Percentiles rank a stretch among this genome's conserved stretches.
Conservation (phyloP, 2,888 invertebrate species). For the Hymenopus coronatus region DNA sequence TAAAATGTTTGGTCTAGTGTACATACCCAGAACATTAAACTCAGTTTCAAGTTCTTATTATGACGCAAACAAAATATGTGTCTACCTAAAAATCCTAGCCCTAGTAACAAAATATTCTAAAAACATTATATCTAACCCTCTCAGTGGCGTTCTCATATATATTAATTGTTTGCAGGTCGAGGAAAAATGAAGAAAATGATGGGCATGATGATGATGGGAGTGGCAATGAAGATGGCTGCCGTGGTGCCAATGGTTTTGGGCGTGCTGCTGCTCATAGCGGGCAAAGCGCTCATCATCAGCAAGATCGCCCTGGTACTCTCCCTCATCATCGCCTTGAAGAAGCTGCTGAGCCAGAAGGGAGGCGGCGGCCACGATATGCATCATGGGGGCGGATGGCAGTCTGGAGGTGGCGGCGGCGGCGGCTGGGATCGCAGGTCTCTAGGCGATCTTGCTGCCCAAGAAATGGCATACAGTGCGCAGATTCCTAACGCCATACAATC, state of each 20-base stretch:
- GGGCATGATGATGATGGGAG: conserved; percentile 88
- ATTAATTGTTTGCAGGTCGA: conserved; percentile 57
- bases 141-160: not conserved
- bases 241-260: conserved; percentile 78
- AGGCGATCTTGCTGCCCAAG: conserved; percentile 54
- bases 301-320: conserved; percentile 78
- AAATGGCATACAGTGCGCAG: conserved; percentile 70
- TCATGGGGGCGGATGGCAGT: conserved; percentile 50
- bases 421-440: conserved; percentile 67
- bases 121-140: not conserved
- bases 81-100: no score
- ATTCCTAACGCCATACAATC: not conserved
- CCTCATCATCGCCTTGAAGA: conserved; percentile 79
- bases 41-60: no score
- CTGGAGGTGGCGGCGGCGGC: conserved; percentile 52
- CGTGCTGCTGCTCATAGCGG: conserved; percentile 75
- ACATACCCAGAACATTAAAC: no score
- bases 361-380: conserved; percentile 52
- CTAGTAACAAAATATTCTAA: not conserved
- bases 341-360: conserved; percentile 68
- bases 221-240: conserved; percentile 79
- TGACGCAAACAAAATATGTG: no score
- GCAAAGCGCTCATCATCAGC: conserved; percentile 80
- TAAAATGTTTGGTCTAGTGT: no score
- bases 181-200: conserved; percentile 90